These are phyloP conservation scores for Limosa lapponica DNA, from an alignment of 2,797 vertebrate genomes.

Conservation along the genomic window DNA sequence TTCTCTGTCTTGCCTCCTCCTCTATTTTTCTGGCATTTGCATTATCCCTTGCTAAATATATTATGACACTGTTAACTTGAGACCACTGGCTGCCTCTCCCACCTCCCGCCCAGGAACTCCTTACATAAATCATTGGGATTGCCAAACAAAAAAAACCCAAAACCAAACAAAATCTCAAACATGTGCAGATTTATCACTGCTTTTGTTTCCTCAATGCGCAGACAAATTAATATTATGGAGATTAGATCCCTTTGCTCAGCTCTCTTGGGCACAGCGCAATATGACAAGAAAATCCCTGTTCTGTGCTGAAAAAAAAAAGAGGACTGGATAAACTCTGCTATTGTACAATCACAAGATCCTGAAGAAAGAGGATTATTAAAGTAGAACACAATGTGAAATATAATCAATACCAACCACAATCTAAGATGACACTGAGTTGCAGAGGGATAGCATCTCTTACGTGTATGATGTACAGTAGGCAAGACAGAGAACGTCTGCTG, in stretches of 20 bases:
- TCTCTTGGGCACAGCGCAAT: neutral
- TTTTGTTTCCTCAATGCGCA: slow-evolving; percentile 45
- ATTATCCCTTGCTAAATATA: slow-evolving; percentile 34
- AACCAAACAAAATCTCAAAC: slow-evolving; percentile 7
- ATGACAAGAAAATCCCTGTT: slow-evolving; percentile 65
- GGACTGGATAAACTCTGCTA: slow-evolving; percentile 33
- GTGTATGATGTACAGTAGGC: neutral
- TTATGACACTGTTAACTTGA: slow-evolving; percentile 20
- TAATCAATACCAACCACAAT: slow-evolving; percentile 6
- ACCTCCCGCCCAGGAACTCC: neutral
- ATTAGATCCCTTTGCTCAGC: slow-evolving; percentile 54
- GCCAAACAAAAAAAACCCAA: neutral
- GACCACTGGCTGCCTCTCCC: neutral
- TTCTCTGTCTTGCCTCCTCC: neutral
- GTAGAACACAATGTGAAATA: slow-evolving; percentile 41
- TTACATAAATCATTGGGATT: slow-evolving; percentile 32
- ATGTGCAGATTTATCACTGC: slow-evolving; percentile 27
- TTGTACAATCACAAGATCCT: slow-evolving; percentile 49
- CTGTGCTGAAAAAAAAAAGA: neutral
- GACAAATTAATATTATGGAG: slow-evolving; percentile 54
- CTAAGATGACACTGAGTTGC: neutral
- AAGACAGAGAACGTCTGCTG: neutral
- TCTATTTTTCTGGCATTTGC: slow-evolving; percentile 12
- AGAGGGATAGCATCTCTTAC: neutral
- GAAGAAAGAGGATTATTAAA: slow-evolving; percentile 70